Evolutionary conservation across 1,140 invertebrate species (phyloP).

Genomic region (Caenorhabditis tropicalis): DNA sequence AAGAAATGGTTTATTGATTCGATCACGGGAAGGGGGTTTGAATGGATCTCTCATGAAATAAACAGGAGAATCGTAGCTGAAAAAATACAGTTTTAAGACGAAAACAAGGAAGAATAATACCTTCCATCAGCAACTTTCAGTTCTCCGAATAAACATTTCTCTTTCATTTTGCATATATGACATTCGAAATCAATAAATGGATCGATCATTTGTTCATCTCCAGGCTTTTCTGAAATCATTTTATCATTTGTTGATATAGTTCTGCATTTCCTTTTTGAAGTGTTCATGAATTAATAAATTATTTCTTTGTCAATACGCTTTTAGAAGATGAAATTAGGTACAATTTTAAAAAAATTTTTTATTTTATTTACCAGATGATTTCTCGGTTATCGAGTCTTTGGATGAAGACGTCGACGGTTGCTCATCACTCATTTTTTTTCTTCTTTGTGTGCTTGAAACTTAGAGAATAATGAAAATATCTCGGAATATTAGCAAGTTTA

Average conservation of each 20-base stretch:
- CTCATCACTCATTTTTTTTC: neutral
- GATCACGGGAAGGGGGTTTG: neutral
- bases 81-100: neutral
- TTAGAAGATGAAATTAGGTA: no score
- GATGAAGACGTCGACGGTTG: neutral
- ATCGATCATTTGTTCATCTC: neutral
- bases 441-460: neutral
- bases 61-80: conserved; percentile 12
- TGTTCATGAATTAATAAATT: no score
- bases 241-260: no score
- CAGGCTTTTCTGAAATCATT: neutral
- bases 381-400: neutral
- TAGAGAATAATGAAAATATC: neutral
- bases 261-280: neutral
- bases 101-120: neutral
- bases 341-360: no score
- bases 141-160: conserved; percentile 1
- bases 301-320: no score
- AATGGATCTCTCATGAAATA: conserved; percentile 36
- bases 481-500: neutral
- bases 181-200: conserved; percentile 34
- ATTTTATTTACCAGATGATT: neutral
- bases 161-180: neutral
- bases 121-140: neutral
- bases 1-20: conserved; percentile 3